Base-by-base conservation (phyloP, 2,888 invertebrate genomes). In the Elegia similella region DNA sequence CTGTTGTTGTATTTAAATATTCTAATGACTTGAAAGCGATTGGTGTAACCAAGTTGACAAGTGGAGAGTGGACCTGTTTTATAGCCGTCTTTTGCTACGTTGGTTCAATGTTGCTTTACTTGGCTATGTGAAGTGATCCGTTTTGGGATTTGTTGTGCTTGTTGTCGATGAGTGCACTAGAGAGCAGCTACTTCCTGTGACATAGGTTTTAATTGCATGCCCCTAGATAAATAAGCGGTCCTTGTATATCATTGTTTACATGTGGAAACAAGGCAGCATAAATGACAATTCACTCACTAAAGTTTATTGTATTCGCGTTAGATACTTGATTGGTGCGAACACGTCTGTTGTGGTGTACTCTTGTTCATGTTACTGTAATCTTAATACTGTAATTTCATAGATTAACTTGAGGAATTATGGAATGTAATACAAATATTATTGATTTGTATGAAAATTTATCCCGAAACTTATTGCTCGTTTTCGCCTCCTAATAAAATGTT, bases 401-500 rank as follows among this genome's bases (percentile, higher is more conserved):
- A 80, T 79, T 80, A 81, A 84, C 80, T 88, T 88, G 88, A 88
- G 84, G 82, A 85, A 86, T 86, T 81, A 86, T 78, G 84, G 83
- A 80, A 82, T 86, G 74, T 85, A 84, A 83, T 87, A 84, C 85
- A 87, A 84, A 83, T 82, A 80, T 75, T 78, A 84, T 89, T 89
- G 77, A 84, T 89, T 90, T 90, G 88, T 91, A 91, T 86, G 84
- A 77, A 86, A 84, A 82, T 76, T 80, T 88, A 88, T 87, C 84
- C 89, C 82, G 75, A 88, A 86, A 88, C 84, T 88, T 88, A 88
- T 88, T 88, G 89, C 89, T 90, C 90, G 89, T 91, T 91, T 86
- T 91, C 88, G 91, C 91, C 91, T 91, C 88, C 88, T 88, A 91
- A 91, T 91, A 91, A 91, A 91, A 91, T 90, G 91, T 91, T 91